Conservation (phyloP, 2,797 vertebrate species). For the Schizopygopsis malacanthus region DNA sequence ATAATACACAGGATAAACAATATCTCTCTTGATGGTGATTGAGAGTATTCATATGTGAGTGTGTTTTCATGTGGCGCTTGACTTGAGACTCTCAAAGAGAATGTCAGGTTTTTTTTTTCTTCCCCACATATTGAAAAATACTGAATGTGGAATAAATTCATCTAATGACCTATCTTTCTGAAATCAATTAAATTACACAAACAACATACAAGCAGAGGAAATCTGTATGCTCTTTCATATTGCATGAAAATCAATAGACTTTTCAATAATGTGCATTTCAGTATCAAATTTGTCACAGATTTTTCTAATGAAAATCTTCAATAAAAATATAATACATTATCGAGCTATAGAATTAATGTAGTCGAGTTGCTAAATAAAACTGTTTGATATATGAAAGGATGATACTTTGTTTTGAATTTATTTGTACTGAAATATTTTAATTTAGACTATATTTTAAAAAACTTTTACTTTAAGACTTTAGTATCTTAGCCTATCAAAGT, state of each 20-base stretch:
- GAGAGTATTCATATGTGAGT: slow-evolving; percentile 22
- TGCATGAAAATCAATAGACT: neutral
- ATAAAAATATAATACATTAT: neutral
- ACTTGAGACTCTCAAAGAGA: slow-evolving; percentile 28
- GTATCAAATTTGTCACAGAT: neutral
- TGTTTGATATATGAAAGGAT: neutral
- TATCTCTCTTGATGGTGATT: slow-evolving; percentile 43
- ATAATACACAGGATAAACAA: slow-evolving; percentile 44
- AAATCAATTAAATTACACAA: neutral
- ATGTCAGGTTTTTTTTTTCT: neutral
- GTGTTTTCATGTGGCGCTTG: slow-evolving; percentile 19
- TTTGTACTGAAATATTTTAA: neutral
- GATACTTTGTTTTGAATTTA: neutral
- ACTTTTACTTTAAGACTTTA: neutral
- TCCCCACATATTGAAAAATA: neutral
- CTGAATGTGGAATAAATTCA: neutral
- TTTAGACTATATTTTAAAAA: no score
- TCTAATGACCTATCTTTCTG: neutral
- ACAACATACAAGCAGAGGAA: neutral
- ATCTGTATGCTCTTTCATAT: neutral
- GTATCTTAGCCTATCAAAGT: neutral
- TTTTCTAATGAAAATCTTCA: neutral
- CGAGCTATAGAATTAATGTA: neutral
- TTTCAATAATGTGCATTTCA: neutral
- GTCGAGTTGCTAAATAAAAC: neutral